Base-by-base conservation (phyloP, 2,113 vertebrate genomes). In the Agelaius phoeniceus region DNA sequence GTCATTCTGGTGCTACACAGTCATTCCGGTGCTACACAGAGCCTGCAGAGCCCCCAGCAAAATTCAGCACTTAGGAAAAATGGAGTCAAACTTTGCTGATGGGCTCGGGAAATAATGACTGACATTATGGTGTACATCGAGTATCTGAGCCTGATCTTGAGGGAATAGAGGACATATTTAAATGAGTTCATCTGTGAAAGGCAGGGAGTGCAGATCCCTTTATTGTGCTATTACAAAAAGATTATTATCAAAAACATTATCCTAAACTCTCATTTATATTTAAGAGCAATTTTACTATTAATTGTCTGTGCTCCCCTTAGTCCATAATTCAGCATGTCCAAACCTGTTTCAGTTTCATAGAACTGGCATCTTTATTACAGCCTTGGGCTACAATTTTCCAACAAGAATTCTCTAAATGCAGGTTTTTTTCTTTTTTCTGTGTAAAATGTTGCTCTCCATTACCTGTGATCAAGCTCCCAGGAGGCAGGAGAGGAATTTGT, bases 291-390 rank as follows among this genome's bases (percentile, higher is more conserved):
- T 95, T 93, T 87, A 66, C 91, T 92, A 96, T 95, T 97, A 97
- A 98, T 96, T 96, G 81, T 85, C 95, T 94, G 35, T 39, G 65
- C 77, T 97, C 79, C 63, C 79, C 68, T 97, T 75, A 94, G 87
- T 97, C 96, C 72, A 84, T 97, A 97, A 97, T 95, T 97, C 96
- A 97, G 35, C 22, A 19, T 89, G 88, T 88, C 87, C 95, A 78
- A 92, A 26, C 35, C 87, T 74, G 54, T 79, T 97, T 96, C 93
- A 83, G 88, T 92, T 96, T 96, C 90, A 96, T 89, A 93, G 94
- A 97, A 97, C 33, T 85, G 92, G 81, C 91, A 96, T 97, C 89
- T 96, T 97, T 97, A 98, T 96, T 96, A 89, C 19, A 88, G 97
- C 95, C 90, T 68, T 95, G 90, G 95, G 97, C 97, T 88, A 95